These are phyloP conservation scores for Hyperoodon ampullatus DNA, from an alignment of 2,113 vertebrate species.

Conservation along the genomic window DNA sequence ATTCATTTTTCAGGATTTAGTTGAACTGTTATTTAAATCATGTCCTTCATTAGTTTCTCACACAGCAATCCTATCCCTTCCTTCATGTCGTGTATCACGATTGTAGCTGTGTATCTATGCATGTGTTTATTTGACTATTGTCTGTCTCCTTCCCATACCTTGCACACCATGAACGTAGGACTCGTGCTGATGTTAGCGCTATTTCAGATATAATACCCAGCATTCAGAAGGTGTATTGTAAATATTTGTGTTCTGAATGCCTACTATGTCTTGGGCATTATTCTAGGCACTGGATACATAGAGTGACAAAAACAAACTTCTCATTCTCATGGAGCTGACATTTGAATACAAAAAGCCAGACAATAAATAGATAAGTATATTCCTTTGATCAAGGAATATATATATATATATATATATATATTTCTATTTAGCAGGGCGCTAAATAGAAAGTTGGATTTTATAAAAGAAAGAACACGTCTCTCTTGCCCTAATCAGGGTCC, in stretches of 20 bases:
- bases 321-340: not conserved
- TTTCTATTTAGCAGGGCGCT: not conserved
- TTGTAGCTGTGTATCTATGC: not conserved
- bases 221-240: not conserved
- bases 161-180: accelerated
- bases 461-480: conserved; percentile 40
- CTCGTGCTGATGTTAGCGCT: not conserved
- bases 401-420: too few relatives aligned
- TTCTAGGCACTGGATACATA: not conserved
- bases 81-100: not conserved
- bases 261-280: not conserved
- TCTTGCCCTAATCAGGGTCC: conserved; percentile 46
- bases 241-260: not conserved
- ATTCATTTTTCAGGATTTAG: not conserved
- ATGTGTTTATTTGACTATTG: not conserved
- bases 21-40: not conserved
- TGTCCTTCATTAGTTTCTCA: not conserved
- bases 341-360: not conserved
- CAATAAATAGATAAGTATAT: not conserved
- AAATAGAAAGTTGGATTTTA: conserved; percentile 35
- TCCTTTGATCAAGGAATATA: not conserved
- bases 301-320: not conserved
- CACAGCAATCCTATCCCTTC: not conserved
- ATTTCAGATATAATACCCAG: not conserved
- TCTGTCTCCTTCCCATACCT: not conserved